Evolutionary conservation across 2,888 invertebrate species (phyloP), one percentile per base, ranked within the genome.

Genomic region (Eucriotettix oculatus): DNA sequence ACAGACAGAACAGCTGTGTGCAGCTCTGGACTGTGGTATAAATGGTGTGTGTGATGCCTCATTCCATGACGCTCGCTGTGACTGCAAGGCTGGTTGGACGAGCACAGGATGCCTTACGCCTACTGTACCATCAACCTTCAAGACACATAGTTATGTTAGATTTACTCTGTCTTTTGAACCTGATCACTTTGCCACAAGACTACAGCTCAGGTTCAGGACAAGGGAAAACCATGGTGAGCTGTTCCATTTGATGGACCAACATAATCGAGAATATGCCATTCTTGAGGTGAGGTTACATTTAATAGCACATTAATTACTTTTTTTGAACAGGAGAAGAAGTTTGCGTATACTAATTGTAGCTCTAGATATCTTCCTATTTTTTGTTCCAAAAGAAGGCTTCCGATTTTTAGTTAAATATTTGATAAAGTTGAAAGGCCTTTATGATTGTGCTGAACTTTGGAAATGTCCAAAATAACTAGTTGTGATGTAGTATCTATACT

Each of bases 41-140:
- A 12, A 48, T 48, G 48, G 48, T 14, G 1, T 14, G 14, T 48
- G 48, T 48, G 29, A 29, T 29, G 29, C 29, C 29, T 42, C 68
- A 58, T 65, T 71, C 59, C 71, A 71, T 52, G 29, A 29, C 7
- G 29, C 29, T 29, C 29, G 29, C 29, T 83, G 83, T 69, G 72
- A 76, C 52, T 83, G 83, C 68, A 74, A 78, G 62, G 78, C 81
- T 1, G 82, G 82, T 12, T 83, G 75, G 72, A 73, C 73, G 40
- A 80, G 80, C 12, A 69, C 70, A 12, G 65, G 67, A 10, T 74
- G 73, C 64, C 67, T 68, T 12, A 66, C 68, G 10, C 69, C 70
- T 56, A 75, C 75, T 5, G 69, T 72, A 59, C 73, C 74, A 41
- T 71, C 75, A 9, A 78, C 78, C 65, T 78, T 80, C 66, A 73